Conservation (phyloP, 2,797 vertebrate species). For the Phoeniculus purpureus region DNA sequence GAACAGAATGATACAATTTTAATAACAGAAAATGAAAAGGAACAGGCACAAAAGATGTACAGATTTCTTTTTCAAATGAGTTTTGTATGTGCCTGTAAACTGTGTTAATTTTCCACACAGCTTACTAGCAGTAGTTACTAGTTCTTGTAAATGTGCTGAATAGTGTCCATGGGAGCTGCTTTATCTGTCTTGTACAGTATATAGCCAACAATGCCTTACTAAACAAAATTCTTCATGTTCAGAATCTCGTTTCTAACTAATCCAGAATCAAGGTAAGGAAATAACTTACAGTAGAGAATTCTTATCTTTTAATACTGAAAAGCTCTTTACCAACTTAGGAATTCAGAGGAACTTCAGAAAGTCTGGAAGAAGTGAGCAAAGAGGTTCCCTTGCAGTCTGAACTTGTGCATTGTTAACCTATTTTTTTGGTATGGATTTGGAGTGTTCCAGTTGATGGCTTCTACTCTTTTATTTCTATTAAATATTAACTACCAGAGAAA, state of each 20-base stretch:
- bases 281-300: neutral
- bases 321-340: neutral
- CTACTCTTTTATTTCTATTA: neutral
- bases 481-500: neutral
- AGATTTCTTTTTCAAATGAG: neutral
- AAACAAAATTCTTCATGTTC: neutral
- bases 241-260: neutral
- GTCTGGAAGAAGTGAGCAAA: neutral
- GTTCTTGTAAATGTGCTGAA: neutral
- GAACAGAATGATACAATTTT: neutral
- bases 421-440: neutral
- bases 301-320: neutral
- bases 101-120: neutral
- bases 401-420: neutral
- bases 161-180: neutral
- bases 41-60: neutral
- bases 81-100: constrained; percentile 16
- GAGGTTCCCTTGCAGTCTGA: neutral
- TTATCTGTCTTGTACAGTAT: neutral
- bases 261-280: neutral
- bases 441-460: neutral
- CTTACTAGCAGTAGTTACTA: neutral
- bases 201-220: neutral
- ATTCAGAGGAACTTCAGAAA: neutral
- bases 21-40: neutral